A percentile compares a stretch with the other conserved stretches of the same genome.
Evolutionary conservation across 2,797 vertebrate species (phyloP).

Genomic region (Darevskia nairensis): DNA sequence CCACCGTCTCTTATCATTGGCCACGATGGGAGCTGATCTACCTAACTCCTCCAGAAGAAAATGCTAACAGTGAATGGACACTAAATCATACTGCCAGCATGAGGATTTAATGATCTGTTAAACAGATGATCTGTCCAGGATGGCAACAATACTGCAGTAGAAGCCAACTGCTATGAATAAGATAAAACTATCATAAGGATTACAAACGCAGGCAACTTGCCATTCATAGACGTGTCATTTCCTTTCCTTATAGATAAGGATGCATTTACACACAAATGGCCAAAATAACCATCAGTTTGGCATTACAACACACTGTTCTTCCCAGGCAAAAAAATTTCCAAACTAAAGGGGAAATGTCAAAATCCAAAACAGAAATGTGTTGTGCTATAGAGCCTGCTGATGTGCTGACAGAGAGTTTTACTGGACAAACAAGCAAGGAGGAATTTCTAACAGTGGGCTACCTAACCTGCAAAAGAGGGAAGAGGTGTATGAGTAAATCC

Average conservation of each 20-base stretch:
- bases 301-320: constrained; percentile 19
- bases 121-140: not conserved
- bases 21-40: too few species aligned
- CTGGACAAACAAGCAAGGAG: constrained; percentile 21
- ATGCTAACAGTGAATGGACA: not conserved
- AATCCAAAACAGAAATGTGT: constrained; percentile 48
- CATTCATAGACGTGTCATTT: not conserved
- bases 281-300: not conserved
- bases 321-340: not conserved
- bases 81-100: not conserved
- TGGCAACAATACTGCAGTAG: not conserved
- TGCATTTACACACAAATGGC: not conserved
- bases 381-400: constrained; percentile 51
- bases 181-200: not conserved
- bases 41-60: not conserved
- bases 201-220: not conserved
- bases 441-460: not conserved
- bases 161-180: not conserved
- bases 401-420: constrained; percentile 19
- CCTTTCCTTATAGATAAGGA: not conserved
- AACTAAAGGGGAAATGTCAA: constrained; percentile 8
- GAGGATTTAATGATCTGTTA: not conserved
- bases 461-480: not conserved
- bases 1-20: too few species aligned
- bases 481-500: not conserved